Evolutionary conservation across 2,113 vertebrate genomes (phyloP), one percentile per base, ranked within the genome.

Genomic region (Pionites leucogaster): DNA sequence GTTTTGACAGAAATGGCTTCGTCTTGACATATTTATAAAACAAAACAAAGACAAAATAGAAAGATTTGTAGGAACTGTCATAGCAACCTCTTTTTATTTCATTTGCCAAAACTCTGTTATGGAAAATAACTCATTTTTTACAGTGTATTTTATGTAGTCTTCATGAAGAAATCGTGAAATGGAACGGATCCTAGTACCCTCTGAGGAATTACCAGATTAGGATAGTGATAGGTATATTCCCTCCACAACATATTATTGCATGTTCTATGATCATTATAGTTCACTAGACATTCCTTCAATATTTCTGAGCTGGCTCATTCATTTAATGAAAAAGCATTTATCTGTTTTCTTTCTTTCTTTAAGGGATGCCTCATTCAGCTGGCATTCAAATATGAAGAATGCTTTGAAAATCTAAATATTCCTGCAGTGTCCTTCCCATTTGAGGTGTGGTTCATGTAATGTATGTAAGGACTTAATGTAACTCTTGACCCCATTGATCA

Each of bases 21-120:
- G 33, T 88, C 65, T 86, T 86, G 80, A 90, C 83, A 82, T 94
- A 88, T 89, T 92, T 92, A 78, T 78, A 78, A 81, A 13, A 92
- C 42, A 95, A 92, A 96, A 68, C 44, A 89, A 78, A 86, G 50
- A 29, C 71, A 89, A 92, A 95, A 50, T 41, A 90, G 72, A 87
- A 92, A 86, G 67, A 92, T 68, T 91, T 82, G 67, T 82, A 68
- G 22, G 39, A 91, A 68, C 46, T 89, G 88, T 50, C 91, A 89
- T 5, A 95, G 65, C 72, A 93, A 97, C 81, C n/a, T 59, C 37
- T n/a, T 91, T 91, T 46, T 55, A 52, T 53, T 71, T 55, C 35
- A 91, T 84, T 15, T 92, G 80, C 69, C 86, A 93, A 83, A 92
- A 91, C 75, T 83, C 46, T 70, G 33, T 33, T 46, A 83, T 0